Evolutionary conservation across 2,888 invertebrate genomes (phyloP).

Genomic region (Microplitis manilae): DNA sequence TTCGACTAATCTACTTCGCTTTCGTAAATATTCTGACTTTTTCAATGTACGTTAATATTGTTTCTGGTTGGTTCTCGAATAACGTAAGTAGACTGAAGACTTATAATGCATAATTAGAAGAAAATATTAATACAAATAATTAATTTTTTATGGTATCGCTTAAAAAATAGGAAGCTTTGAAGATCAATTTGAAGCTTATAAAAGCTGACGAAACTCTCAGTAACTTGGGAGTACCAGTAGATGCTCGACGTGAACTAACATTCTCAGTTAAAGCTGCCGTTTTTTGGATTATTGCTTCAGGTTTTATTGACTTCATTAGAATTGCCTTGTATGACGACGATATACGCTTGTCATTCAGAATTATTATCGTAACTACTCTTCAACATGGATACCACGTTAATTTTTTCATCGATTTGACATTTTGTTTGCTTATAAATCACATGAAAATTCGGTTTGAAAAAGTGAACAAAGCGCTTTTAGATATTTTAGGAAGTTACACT

Average conservation of each 20-base stretch:
- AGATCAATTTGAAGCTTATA: conserved; percentile 2
- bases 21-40: not conserved
- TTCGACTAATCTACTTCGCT: not conserved
- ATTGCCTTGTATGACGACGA: too few species aligned
- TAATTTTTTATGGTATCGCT: too few species aligned
- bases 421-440: not conserved
- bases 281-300: not conserved
- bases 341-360: too few species aligned
- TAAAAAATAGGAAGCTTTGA: conserved; percentile 4
- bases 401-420: not conserved
- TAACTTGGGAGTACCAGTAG: conserved; percentile 32
- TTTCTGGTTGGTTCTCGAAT: not conserved
- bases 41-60: not conserved
- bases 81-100: not conserved
- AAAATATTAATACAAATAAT: too few species aligned
- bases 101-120: too few species aligned
- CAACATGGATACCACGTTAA: not conserved
- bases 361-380: not conserved
- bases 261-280: not conserved
- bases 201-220: conserved; percentile 40
- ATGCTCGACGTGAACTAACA: conserved; percentile 28
- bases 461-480: not conserved
- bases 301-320: not conserved
- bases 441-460: not conserved
- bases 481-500: not conserved